Conservation (phyloP, 2,888 invertebrate species). For the Holacanthella duospinosa region DNA sequence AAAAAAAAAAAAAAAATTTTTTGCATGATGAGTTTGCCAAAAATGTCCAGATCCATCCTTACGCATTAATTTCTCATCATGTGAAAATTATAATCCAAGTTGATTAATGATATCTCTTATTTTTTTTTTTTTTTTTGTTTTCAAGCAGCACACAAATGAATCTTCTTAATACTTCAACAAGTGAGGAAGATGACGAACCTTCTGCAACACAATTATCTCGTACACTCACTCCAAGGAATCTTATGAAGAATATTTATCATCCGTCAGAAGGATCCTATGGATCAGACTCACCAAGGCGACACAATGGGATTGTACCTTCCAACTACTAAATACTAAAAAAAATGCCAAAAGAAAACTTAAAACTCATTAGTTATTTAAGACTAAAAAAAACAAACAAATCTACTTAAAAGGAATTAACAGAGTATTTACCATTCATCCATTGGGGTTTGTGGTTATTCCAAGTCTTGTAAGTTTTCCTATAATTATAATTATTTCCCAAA, state of each 20-base stretch:
- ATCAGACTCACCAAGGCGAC: slow-evolving; percentile 3
- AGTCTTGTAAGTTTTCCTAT: neutral
- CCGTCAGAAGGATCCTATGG: slow-evolving; percentile 13
- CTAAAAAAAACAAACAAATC: too few relatives aligned
- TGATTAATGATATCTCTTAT: too few relatives aligned
- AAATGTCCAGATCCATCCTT: too few relatives aligned
- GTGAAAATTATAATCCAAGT: too few relatives aligned
- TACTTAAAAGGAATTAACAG: too few relatives aligned
- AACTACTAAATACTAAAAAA: slow-evolving; percentile 3
- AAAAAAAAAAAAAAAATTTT: too few relatives aligned
- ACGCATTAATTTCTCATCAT: too few relatives aligned
- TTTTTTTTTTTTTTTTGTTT: neutral
- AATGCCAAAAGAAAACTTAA: too few relatives aligned
- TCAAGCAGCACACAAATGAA: slow-evolving; percentile 33
- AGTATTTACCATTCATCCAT: neutral
- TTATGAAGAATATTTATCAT: slow-evolving; percentile 14
- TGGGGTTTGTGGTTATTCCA: neutral
- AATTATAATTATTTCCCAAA: too few relatives aligned
- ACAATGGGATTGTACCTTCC: neutral
- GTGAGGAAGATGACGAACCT: slow-evolving; percentile 35
- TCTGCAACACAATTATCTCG: slow-evolving; percentile 1
- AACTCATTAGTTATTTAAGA: too few relatives aligned
- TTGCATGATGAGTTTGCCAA: too few relatives aligned
- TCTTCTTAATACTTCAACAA: slow-evolving; percentile 34
- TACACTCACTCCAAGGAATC: slow-evolving; percentile 9